Percentiles rank a stretch among this genome's conserved stretches.
Evolutionary conservation across 2,797 vertebrate species (phyloP).

Genomic region (Sebastes aleutianus): DNA sequence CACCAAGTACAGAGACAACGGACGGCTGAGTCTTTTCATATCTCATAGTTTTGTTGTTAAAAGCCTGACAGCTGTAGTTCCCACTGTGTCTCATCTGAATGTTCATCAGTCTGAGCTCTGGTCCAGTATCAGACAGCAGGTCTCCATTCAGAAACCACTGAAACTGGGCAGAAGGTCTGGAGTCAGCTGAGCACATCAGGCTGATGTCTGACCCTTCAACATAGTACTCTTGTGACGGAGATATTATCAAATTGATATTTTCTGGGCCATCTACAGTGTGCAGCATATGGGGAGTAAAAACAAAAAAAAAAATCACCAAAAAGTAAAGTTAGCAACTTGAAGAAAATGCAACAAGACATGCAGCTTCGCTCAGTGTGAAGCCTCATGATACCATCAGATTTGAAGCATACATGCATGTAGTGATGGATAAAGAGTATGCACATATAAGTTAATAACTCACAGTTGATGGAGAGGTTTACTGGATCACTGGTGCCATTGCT

Average conservation of each 20-base stretch:
- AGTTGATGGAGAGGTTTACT: conserved; percentile 48
- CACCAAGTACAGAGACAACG: background rate
- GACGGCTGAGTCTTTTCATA: conserved; percentile 12
- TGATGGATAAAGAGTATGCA: background rate
- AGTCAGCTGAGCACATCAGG: conserved; percentile 57
- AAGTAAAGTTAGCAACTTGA: background rate
- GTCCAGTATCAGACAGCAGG: background rate
- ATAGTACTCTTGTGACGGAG: conserved; percentile 2
- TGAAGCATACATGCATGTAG: background rate
- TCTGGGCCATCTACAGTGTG: conserved; percentile 59
- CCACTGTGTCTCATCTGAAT: conserved; percentile 58
- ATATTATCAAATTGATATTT: background rate
- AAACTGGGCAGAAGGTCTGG: conserved; percentile 48
- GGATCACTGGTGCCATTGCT: conserved; percentile 43
- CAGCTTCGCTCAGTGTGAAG: background rate
- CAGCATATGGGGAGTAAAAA: background rate
- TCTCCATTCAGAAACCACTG: conserved; percentile 56
- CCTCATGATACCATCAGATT: background rate
- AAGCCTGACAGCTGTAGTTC: conserved; percentile 67
- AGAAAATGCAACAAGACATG: background rate
- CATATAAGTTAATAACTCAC: conserved; percentile 40
- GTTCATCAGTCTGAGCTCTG: conserved; percentile 49
- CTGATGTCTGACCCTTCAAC: conserved; percentile 42
- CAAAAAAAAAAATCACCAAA: background rate
- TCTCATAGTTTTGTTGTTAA: conserved; percentile 60